Evolutionary conservation across 2,888 invertebrate species (phyloP), one percentile per base, ranked within the genome.

Genomic region (Eupithecia exiguata): DNA sequence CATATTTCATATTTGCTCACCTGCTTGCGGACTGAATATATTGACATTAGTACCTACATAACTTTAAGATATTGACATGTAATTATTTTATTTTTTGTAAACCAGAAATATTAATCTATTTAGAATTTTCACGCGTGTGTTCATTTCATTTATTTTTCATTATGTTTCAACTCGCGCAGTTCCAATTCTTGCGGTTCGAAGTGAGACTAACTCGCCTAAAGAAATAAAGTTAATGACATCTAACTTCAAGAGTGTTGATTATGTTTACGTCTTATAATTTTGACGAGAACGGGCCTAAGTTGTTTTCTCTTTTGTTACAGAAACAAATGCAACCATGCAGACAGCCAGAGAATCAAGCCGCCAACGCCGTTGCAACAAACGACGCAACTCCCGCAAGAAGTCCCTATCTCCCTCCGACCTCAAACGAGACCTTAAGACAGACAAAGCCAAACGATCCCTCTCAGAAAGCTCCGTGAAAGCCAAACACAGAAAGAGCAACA

Each of bases 321-420:
- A 86, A 80, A 82, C 83, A 84, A 91, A 92, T 92, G 92, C 84
- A 84, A 91, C 87, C 83, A 95, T 95, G 95, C 95, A 94, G 88
- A 86, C 90, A 72, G 81, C 92, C 78, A 88, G 93, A 85, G 95
- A 95, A 79, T 91, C 93, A 69, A 91, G 91, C 83, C 87, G 94
- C 78, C 93, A 91, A 84, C 94, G 93, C 82, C 86, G 94, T 74
- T 90, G 88, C 82, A 94, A 92, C 83, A 95, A 94, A 83, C 86
- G 95, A 76, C 89, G 95, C 63, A 93, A 94, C 84, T 94, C 94
- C 12, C 90, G 95, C 85, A 95, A 95, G 84, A 95, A 95, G 80
- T 95, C 95, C 21, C 85, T 95, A 74, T 95, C 95, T 9, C 95
- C 95, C 58, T 94, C 94, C 21, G 93, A 93, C 79, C 84, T 94